phyloP scores from a whole-genome alignment of 64 coral and sea anemone species.

The Stichodactyla helianthus region DNA sequence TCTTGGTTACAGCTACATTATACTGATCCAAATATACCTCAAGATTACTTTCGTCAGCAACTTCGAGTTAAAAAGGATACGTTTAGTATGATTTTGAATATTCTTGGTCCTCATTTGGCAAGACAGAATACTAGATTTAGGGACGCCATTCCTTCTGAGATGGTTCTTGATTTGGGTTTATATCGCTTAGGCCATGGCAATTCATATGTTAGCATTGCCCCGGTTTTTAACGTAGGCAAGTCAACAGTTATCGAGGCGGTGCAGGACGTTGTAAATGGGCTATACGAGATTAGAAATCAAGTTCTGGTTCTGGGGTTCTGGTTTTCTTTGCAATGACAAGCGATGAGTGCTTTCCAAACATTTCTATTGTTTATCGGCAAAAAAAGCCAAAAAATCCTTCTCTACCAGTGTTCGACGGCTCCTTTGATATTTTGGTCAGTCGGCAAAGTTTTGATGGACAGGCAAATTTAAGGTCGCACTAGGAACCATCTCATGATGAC shows the following conservation, averaged over 20 bases:
- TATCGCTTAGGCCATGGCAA: too few species aligned
- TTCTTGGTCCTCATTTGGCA: too few species aligned
- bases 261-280: background rate
- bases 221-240: too few species aligned
- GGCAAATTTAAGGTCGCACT: too few species aligned
- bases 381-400: background rate
- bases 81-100: too few species aligned
- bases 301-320: background rate
- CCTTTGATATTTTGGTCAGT: slow-evolving; percentile 19
- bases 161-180: too few species aligned
- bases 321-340: background rate
- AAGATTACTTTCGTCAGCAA: slow-evolving; percentile 28
- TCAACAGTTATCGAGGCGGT: background rate
- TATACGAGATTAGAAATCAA: too few species aligned
- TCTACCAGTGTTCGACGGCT: background rate
- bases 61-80: background rate
- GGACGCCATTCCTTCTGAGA: too few species aligned
- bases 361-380: background rate
- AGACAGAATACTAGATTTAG: too few species aligned
- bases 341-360: background rate
- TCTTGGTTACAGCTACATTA: slow-evolving; percentile 52
- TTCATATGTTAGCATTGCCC: too few species aligned
- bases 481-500: too few species aligned
- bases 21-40: slow-evolving; percentile 28
- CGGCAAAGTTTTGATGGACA: too few species aligned